Base-by-base conservation (phyloP, 23 tunicate species). In the Styela plicata region DNA sequence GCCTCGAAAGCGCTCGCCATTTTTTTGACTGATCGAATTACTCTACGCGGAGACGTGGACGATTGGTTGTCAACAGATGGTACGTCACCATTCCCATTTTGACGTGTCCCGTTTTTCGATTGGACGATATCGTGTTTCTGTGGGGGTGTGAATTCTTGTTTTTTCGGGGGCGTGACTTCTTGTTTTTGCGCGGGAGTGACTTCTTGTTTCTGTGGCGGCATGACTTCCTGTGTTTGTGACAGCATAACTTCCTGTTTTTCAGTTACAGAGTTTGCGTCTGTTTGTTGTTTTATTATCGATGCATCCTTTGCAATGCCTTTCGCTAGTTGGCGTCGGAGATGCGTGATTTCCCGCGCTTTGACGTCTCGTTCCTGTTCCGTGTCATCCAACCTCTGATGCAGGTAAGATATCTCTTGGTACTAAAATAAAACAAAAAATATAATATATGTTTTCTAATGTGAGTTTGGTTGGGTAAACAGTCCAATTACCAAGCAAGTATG, bases 311-410 rank as follows among this genome's bases (percentile, higher is more conserved):
- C 34, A 17, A 25, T 62, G 13, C 28, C 78, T 57, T 24, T 63
- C 20, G 71, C 63, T 68, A 63, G 52, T 32, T 74, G 90, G 34
- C 79, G 87, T 28, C 97, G 97, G 63, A 86, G 76, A n/a, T 70
- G 87, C 28, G 73, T 69, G 27, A 86, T 69, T 86, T 91, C 97
- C 27, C 82, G 83, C 0, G 87, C 90, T 82, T 70, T 86, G 33
- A 74, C 36, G 66, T 91, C 97, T 24, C 97, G 84, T 52, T 91
- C 89, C 2, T 73, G 63, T 62, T 91, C 97, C 10, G 97, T 83
- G 80, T 78, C 86, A 0, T 82, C 86, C 1, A 91, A 81, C 33
- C 83, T 80, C 64, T 91, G 90, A 36, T 86, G 89, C 26, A 91
- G 70, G 24, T 52, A 73, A 10, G 82, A 27, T 2, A 86, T 30